Conservation (phyloP, 2,113 vertebrate genomes). For the Nipponia nippon region DNA sequence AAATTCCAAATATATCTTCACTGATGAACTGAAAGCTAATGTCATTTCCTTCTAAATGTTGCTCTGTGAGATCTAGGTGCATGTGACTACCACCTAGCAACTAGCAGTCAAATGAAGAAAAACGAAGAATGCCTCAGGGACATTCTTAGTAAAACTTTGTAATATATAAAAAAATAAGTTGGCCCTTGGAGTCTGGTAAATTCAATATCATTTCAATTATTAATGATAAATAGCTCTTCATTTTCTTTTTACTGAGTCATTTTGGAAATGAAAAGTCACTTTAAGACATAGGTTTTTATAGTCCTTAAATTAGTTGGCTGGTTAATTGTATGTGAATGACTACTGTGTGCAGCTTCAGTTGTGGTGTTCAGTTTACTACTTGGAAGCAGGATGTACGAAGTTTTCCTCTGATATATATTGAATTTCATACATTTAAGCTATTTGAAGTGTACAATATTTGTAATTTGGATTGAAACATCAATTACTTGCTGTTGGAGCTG, state of each 20-base stretch:
- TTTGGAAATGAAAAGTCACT: not conserved
- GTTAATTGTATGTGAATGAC: not conserved
- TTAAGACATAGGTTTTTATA: not conserved
- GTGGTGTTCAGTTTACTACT: not conserved
- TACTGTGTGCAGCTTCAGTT: not conserved
- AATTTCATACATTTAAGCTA: not conserved
- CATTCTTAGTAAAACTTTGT: not conserved
- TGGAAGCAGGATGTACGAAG: not conserved
- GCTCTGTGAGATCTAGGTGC: not conserved
- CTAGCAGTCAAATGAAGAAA: not conserved
- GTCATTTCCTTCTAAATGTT: not conserved
- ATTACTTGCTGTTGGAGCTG: not conserved
- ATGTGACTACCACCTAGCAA: not conserved
- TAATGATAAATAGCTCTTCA: not conserved
- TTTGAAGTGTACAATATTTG: not conserved
- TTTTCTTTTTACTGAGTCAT: not conserved
- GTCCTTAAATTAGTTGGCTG: not conserved
- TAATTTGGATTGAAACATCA: not conserved
- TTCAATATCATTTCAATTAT: not conserved
- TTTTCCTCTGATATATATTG: not conserved
- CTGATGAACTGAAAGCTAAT: constrained; percentile 1
- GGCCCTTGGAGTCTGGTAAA: not conserved
- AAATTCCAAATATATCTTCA: not conserved
- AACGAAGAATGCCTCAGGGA: not conserved
- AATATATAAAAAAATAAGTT: not conserved